A percentile compares a stretch with the other conserved stretches of the same genome.
These are phyloP conservation scores for Micoletzkya japonica DNA, from an alignment of 2,888 invertebrate species.

Conservation along the genomic window DNA sequence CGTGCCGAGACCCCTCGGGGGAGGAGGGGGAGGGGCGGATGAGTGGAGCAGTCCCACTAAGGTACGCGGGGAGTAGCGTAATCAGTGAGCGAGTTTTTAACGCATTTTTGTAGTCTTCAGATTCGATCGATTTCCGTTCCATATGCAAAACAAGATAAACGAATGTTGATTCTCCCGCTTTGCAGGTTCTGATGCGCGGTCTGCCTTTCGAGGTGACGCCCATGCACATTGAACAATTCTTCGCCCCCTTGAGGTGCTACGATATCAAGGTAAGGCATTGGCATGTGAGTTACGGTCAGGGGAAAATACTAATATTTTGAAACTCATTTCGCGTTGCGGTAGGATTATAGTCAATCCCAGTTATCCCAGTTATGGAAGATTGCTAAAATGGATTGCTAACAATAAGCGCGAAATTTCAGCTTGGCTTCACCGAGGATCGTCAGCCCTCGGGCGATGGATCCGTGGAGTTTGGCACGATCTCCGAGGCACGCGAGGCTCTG, in stretches of 20 bases:
- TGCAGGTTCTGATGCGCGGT: slow-evolving; percentile 55
- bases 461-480: slow-evolving; percentile 47
- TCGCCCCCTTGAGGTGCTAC: slow-evolving; percentile 46
- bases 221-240: slow-evolving; percentile 49
- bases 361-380: no score
- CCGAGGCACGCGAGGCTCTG: slow-evolving; percentile 47
- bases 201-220: slow-evolving; percentile 51
- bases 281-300: background rate
- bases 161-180: no score
- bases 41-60: slow-evolving; percentile 24
- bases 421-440: slow-evolving; percentile 44
- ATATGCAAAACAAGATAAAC: no score
- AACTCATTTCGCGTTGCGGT: no score
- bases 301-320: no score
- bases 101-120: no score
- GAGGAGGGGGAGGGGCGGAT: background rate
- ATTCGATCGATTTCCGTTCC: no score
- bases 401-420: slow-evolving; percentile 11
- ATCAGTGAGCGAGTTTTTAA: no score
- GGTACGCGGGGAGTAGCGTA: no score
- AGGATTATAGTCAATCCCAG: no score
- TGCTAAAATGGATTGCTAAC: background rate
- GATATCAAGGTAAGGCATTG: slow-evolving; percentile 41
- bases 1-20: slow-evolving; percentile 8
- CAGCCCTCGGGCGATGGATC: slow-evolving; percentile 56